Evolutionary conservation across 2,797 vertebrate species (phyloP).

Genomic region (Mormyrus hasselquistii): DNA sequence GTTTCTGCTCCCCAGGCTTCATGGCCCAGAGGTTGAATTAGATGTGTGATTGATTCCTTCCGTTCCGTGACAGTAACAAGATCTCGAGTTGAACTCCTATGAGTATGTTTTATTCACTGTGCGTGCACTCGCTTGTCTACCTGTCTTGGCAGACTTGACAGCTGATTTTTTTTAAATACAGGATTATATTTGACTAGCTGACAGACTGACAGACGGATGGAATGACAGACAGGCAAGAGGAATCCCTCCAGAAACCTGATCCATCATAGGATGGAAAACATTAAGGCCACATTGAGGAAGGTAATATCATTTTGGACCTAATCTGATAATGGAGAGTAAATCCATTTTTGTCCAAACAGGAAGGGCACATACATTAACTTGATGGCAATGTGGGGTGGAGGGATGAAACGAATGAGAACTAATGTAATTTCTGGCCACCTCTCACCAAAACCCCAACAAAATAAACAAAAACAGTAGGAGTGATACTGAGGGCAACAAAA

Average conservation of each 20-base stretch:
- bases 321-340: constrained; percentile 77
- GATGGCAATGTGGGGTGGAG: constrained; percentile 61
- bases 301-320: constrained; percentile 72
- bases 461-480: not conserved
- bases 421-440: constrained; percentile 69
- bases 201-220: not conserved
- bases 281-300: constrained; percentile 67
- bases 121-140: not conserved
- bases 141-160: constrained; percentile 4
- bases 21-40: not conserved
- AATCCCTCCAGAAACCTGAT: constrained; percentile 41
- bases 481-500: not conserved
- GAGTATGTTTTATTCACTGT: not conserved
- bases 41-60: constrained; percentile 16
- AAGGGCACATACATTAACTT: constrained; percentile 70
- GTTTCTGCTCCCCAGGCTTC: not conserved
- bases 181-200: not conserved
- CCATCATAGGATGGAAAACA: constrained; percentile 59
- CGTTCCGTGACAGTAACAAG: constrained; percentile 14
- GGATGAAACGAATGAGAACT: constrained; percentile 59
- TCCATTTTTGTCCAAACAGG: constrained; percentile 67
- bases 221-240: constrained; percentile 14
- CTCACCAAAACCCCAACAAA: constrained; percentile 50
- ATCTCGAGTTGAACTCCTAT: constrained; percentile 10
- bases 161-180: constrained; percentile 7